Evolutionary conservation across 2,888 invertebrate genomes (phyloP), one percentile per base, ranked within the genome.

Genomic region (Idaea biselata): DNA sequence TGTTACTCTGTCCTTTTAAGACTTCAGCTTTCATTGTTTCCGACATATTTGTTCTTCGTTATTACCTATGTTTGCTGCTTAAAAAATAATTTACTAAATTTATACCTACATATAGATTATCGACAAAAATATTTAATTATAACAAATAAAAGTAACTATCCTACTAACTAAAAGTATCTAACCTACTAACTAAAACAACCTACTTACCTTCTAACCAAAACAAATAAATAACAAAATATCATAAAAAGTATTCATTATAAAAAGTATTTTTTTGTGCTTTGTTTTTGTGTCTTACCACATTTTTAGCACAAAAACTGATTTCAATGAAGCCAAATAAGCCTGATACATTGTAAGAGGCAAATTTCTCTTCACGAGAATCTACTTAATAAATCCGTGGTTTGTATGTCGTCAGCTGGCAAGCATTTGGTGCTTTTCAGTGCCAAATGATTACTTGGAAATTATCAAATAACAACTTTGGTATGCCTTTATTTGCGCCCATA

Each of bases 21-120:
- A 32, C 54, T 60, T 59, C 55, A 57, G 58, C 56, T 63, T 58
- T n/a, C n/a, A 66, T 67, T 58, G 58, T 62, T 68, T 68, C 71
- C 68, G 61, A 63, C 66, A 60, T 59, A 59, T n/a, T n/a, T n/a
- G n/a, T n/a, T n/a, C n/a, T n/a, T n/a, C n/a, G n/a, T 61, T 63
- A 11, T 2, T 44, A 44, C 3, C 11, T 0, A 44, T 1, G 32
- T 44, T 44, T 44, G 44, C 44, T n/a, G n/a, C n/a, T n/a, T n/a
- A n/a, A n/a, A 44, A 44, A 32, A 8, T 6, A 32, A 32, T 32
- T 32, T 2, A 32, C 32, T 32, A 32, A 32, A 3, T 32, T 1
- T 32, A 32, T 32, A 32, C 32, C 32, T 32, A 32, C 32, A 6
- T 32, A 32, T 2, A 11, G 7, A 32, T 8, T 2, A n/a, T n/a